Conservation (phyloP, 64 coral and sea anemone genomes). For the Stichodactyla mertensii region DNA sequence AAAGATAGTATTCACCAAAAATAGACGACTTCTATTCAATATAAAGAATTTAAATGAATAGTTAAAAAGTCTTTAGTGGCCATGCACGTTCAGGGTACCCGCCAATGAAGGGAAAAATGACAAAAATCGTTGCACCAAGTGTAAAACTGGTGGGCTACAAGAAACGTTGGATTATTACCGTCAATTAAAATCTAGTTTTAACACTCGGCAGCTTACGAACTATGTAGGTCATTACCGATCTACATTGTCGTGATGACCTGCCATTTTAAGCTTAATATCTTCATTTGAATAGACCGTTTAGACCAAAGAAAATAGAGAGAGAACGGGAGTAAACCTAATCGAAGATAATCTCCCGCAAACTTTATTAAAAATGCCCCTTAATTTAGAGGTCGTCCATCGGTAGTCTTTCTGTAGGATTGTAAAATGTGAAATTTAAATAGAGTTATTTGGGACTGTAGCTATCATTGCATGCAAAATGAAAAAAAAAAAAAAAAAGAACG, state of each 20-base stretch:
- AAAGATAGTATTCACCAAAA: too few species aligned
- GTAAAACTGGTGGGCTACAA: background rate
- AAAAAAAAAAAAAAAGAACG: too few species aligned
- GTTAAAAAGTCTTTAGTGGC: too few species aligned
- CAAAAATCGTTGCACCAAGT: background rate
- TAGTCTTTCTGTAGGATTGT: too few species aligned
- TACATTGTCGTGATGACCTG: background rate
- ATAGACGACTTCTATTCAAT: too few species aligned
- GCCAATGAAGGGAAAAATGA: too few species aligned
- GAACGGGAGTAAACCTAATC: background rate
- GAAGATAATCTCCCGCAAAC: background rate
- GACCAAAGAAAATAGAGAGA: background rate
- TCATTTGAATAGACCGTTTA: background rate
- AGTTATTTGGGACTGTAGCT: too few species aligned
- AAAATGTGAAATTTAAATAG: too few species aligned
- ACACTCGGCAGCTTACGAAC: background rate
- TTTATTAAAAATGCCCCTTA: background rate
- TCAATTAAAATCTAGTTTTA: background rate
- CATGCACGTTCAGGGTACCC: too few species aligned
- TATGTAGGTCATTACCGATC: background rate
- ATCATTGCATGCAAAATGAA: too few species aligned
- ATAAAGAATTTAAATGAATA: too few species aligned
- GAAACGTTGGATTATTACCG: background rate
- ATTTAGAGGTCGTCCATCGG: too few species aligned
- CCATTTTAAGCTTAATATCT: background rate